phyloP scores from a whole-genome alignment of 2,888 invertebrate species.

The Polylopha cassiicola region DNA sequence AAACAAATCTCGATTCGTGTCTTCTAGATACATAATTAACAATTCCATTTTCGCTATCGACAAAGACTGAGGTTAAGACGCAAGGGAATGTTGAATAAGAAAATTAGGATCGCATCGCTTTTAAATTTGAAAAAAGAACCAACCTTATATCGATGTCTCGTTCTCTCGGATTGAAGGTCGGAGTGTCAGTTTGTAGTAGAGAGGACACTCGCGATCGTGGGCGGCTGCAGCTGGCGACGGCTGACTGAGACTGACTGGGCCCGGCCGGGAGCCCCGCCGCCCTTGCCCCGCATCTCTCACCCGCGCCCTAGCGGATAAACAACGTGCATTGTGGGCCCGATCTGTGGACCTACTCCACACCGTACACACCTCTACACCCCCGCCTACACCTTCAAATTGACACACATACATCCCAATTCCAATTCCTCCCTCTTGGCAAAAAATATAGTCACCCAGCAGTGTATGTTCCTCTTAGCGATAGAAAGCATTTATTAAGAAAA shows the following conservation, averaged over 20 bases:
- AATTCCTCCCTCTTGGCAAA: background rate
- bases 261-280: conserved; percentile 61
- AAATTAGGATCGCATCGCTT: conserved; percentile 27
- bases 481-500: no score
- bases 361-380: conserved; percentile 45
- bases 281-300: conserved; percentile 29
- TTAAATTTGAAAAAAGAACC: conserved; percentile 39
- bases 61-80: conserved; percentile 1
- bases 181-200: conserved; percentile 49
- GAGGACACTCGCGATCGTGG: conserved; percentile 54
- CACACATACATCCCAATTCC: conserved; percentile 30
- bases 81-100: conserved; percentile 4
- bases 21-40: background rate
- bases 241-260: conserved; percentile 60
- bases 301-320: conserved; percentile 69
- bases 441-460: no score
- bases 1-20: background rate
- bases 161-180: conserved; percentile 73
- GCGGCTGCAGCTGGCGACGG: conserved; percentile 54
- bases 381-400: conserved; percentile 31
- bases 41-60: conserved; percentile 7
- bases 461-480: no score
- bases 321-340: conserved; percentile 75
- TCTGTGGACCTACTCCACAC: conserved; percentile 58
- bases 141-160: conserved; percentile 72